Evolutionary conservation across 2,113 vertebrate species (phyloP).

Genomic region (Xenopus laevis): DNA sequence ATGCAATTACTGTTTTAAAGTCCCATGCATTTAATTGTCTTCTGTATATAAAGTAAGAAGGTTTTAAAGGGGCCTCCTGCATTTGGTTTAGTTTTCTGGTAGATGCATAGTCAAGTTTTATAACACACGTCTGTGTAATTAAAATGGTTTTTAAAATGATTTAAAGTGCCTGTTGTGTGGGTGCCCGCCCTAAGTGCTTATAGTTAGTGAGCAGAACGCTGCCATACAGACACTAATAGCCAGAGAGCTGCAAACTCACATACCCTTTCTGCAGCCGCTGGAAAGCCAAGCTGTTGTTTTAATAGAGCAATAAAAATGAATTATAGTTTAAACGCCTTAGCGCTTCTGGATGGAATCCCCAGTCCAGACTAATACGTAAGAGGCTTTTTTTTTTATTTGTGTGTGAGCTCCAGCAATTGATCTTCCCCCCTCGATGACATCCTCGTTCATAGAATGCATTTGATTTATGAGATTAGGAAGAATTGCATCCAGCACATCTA

Average conservation of each 20-base stretch:
- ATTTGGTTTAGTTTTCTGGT: too few relatives aligned
- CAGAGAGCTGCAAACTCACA: constrained; percentile 47
- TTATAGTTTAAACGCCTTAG: constrained; percentile 85
- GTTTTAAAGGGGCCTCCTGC: too few relatives aligned
- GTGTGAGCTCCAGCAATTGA: constrained; percentile 90
- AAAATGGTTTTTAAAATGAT: not conserved
- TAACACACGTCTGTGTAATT: not conserved
- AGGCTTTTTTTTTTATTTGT: constrained; percentile 78
- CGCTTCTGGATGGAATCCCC: constrained; percentile 81
- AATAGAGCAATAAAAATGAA: constrained; percentile 97
- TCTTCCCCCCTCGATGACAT: constrained; percentile 87
- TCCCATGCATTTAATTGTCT: too few relatives aligned
- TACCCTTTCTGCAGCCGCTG: constrained; percentile 59
- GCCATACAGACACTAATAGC: constrained; percentile 5
- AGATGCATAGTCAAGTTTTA: too few relatives aligned
- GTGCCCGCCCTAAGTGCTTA: not conserved
- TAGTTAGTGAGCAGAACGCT: not conserved
- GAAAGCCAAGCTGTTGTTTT: constrained; percentile 81
- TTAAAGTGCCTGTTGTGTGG: not conserved
- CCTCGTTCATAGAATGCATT: constrained; percentile 91
- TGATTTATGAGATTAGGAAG: constrained; percentile 96
- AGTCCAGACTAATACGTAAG: constrained; percentile 83
- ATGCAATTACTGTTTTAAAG: too few relatives aligned
- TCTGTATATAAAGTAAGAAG: too few relatives aligned
- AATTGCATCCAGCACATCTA: constrained; percentile 64